A percentile compares a stretch with the other conserved stretches of the same genome.
phyloP scores from a whole-genome alignment of 2,113 vertebrate genomes.

The Chrysochloris asiatica region DNA sequence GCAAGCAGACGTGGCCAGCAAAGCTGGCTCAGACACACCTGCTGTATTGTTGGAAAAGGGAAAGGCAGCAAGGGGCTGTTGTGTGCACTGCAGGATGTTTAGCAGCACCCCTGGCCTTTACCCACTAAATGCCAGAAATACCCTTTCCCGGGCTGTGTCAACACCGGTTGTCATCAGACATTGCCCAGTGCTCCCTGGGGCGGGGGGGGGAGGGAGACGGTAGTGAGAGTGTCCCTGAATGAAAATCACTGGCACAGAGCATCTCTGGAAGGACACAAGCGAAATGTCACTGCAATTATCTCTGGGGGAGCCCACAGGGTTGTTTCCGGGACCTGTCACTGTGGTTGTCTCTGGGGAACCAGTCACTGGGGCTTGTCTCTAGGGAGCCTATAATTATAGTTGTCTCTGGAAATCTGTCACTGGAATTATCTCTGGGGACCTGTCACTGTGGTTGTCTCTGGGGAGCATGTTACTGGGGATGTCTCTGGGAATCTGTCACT shows the following conservation, averaged over 20 bases:
- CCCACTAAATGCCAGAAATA: background rate
- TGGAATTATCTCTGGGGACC: too few species aligned
- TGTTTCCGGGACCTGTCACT: too few species aligned
- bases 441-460: too few species aligned
- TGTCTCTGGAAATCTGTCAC: too few species aligned
- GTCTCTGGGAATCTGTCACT: too few species aligned
- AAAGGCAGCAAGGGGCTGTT: background rate
- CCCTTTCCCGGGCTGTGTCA: background rate
- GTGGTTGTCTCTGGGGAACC: too few species aligned
- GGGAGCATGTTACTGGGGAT: too few species aligned
- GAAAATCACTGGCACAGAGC: background rate
- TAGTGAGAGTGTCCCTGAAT: accelerated
- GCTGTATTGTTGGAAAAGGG: background rate
- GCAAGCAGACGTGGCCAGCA: background rate
- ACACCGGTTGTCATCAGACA: background rate
- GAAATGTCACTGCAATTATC: background rate
- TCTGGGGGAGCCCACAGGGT: background rate
- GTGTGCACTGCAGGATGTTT: accelerated
- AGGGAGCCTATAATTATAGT: too few species aligned
- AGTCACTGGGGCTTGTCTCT: too few species aligned
- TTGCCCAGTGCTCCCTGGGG: background rate
- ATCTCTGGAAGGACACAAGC: background rate
- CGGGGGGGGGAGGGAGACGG: too few species aligned
- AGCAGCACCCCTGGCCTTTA: background rate
- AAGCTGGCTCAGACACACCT: background rate